phyloP scores from a whole-genome alignment of 1,140 invertebrate species.

The Habropoda laboriosa region DNA sequence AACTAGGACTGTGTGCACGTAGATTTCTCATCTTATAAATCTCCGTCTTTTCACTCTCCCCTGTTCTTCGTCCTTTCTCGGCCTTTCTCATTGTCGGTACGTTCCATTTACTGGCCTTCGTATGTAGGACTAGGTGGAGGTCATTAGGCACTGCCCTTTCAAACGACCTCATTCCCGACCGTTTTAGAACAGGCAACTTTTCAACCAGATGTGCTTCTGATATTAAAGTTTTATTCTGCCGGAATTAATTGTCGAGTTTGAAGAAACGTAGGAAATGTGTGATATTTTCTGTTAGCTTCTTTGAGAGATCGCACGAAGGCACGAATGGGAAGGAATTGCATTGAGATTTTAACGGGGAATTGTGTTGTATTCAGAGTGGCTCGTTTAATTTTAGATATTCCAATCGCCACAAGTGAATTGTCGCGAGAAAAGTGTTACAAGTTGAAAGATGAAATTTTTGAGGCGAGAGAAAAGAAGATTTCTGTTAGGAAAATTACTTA shows the following conservation, averaged over 20 bases:
- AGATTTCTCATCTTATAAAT: slow-evolving; percentile 30
- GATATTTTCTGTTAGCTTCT: too few species aligned
- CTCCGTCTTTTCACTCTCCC: slow-evolving; percentile 10
- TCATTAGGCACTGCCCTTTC: background rate
- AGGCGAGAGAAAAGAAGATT: too few species aligned
- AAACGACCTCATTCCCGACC: background rate
- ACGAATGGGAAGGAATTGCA: too few species aligned
- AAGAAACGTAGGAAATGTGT: too few species aligned
- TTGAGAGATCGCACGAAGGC: too few species aligned
- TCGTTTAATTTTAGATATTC: background rate
- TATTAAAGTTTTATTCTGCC: too few species aligned
- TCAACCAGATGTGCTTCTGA: background rate
- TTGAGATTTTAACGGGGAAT: background rate
- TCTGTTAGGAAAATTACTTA: too few species aligned
- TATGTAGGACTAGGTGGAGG: background rate
- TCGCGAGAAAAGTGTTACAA: background rate
- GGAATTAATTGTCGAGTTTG: too few species aligned
- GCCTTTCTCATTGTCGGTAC: background rate
- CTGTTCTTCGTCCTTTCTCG: slow-evolving; percentile 3
- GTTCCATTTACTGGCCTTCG: too few species aligned
- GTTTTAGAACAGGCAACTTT: background rate
- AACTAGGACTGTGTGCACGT: slow-evolving; percentile 29
- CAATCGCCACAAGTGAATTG: background rate
- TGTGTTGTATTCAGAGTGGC: background rate
- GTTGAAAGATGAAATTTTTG: too few species aligned